Base-by-base conservation (phyloP, 2,113 vertebrate genomes). In the Motacilla tschutschensis region DNA sequence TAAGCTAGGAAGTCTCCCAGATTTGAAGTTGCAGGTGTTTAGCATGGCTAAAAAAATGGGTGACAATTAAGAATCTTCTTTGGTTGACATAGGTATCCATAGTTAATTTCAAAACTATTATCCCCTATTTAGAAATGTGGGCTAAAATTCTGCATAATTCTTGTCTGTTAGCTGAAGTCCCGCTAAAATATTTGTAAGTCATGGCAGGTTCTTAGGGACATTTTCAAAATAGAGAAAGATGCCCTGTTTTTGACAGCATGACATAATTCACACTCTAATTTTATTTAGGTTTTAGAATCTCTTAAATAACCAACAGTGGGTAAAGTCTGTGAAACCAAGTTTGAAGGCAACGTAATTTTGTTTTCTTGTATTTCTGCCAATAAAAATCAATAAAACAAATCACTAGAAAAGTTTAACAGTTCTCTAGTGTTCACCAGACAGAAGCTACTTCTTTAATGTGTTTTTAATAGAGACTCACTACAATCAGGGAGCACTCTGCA, bases 181-280 rank as follows among this genome's bases (percentile, higher is more conserved):
- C 11, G 28, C 46, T 73, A 29, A 75, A 72, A 78, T 51, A 82
- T 73, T n/a, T 66, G 18, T 50, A 54, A 92, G 35, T 26, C 47
- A 51, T 17, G 22, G 43, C 20, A 84, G 64, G 28, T 76, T 82
- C 55, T 31, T 77, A 65, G 75, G 60, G 55, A 90, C 36, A 71
- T 76, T 86, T 95, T 76, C 74, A 89, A 87, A 93, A 91, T 8
- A 91, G 40, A 48, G 71, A 73, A 86, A 60, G 44, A 70, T 79
- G 48, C 31, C 76, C 71, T 70, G 47, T 4, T 93, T 90, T 88
- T 88, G 78, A 90, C 64, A 91, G 84, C 20, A 81, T 92, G 90
- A 88, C 64, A 90, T 88, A 94, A 90, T 92, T 93, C 88, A 90
- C 90, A 93, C 81, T 74, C 55, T 82, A 91, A 90, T 88, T 92